phyloP scores from a whole-genome alignment of 2,113 vertebrate species.

The Serilophus lunatus region DNA sequence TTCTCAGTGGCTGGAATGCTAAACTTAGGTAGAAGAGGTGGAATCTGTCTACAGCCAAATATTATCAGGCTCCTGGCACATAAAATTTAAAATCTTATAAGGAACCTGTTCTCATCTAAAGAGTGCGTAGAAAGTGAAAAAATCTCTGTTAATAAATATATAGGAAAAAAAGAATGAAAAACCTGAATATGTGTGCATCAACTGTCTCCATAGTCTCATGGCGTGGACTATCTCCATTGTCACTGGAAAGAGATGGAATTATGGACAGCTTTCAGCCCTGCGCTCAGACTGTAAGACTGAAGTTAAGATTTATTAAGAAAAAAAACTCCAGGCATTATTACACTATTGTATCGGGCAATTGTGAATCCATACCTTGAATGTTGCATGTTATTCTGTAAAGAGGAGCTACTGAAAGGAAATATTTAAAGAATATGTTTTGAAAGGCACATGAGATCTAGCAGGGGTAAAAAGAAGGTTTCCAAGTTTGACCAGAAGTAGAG shows the following conservation, averaged over 20 bases:
- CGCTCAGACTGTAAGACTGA: background rate
- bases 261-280: background rate
- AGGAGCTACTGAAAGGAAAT: background rate
- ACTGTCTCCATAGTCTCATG: background rate
- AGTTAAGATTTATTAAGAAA: background rate
- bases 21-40: background rate
- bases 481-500: background rate
- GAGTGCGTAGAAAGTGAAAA: background rate
- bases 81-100: background rate
- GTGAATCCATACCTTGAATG: background rate
- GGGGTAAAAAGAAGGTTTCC: background rate
- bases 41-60: background rate
- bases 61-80: background rate
- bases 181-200: rapidly evolving
- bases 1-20: background rate
- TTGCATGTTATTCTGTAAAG: background rate
- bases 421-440: background rate
- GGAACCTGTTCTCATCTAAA: background rate
- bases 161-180: background rate
- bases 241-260: background rate
- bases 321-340: background rate
- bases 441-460: rapidly evolving
- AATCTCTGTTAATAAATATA: background rate
- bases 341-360: background rate
- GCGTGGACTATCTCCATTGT: background rate